phyloP scores from a whole-genome alignment of 2,113 vertebrate genomes.

The Atlantisia rogersi region DNA sequence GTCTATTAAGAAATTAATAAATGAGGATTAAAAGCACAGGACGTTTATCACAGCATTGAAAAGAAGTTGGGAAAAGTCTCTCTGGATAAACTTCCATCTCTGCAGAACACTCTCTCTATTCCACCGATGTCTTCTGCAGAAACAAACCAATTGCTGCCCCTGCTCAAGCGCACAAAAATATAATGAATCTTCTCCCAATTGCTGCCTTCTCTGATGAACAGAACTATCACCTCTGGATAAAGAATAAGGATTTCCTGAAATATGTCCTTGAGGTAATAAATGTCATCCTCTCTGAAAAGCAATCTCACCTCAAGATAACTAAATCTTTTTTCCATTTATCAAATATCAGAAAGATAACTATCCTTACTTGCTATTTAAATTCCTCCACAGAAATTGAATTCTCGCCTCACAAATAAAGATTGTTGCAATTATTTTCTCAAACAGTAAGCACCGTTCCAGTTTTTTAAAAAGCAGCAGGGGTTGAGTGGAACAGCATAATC shows the following conservation, averaged over 20 bases:
- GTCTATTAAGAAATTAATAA: not conserved
- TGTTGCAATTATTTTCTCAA: slow-evolving; percentile 18
- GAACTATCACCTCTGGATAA: slow-evolving; percentile 46
- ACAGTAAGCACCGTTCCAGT: not conserved
- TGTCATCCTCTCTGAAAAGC: slow-evolving; percentile 57
- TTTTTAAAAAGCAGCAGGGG: fast-evolving
- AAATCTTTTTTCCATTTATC: slow-evolving; percentile 65
- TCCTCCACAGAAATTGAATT: slow-evolving; percentile 42
- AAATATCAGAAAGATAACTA: slow-evolving; percentile 50
- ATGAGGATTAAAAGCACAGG: not conserved
- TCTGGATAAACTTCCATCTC: not conserved
- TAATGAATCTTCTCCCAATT: slow-evolving; percentile 43
- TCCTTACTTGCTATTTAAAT: slow-evolving; percentile 49
- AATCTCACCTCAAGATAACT: slow-evolving; percentile 65
- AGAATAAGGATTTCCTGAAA: slow-evolving; percentile 56
- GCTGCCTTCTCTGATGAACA: slow-evolving; percentile 25
- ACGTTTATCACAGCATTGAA: not conserved
- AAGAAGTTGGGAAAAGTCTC: not conserved
- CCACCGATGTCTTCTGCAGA: not conserved
- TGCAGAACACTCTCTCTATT: not conserved
- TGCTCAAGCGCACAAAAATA: slow-evolving; percentile 18
- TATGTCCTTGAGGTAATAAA: slow-evolving; percentile 58
- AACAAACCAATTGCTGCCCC: slow-evolving; percentile 2
- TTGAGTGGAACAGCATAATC: not conserved
- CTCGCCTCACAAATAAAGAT: not conserved